These are phyloP conservation scores for Enteromius unitaeniatus DNA, from an alignment of 2,797 vertebrate genomes.

Conservation along the genomic window DNA sequence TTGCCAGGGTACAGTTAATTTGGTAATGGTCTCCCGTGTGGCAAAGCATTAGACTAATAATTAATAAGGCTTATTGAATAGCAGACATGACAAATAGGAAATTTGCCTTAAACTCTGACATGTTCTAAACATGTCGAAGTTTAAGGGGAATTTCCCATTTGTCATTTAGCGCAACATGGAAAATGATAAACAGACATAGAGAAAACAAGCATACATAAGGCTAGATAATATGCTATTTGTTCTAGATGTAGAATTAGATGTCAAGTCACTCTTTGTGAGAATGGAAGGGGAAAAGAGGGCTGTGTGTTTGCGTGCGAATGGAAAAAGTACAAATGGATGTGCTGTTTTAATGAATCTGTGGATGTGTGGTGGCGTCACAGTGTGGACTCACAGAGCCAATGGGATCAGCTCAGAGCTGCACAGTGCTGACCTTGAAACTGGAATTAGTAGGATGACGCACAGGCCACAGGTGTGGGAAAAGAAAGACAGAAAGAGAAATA, in stretches of 20 bases:
- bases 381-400: constrained; percentile 60
- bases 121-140: not conserved
- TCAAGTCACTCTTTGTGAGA: constrained; percentile 33
- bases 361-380: constrained; percentile 59
- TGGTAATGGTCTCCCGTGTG: constrained; percentile 55
- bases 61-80: constrained; percentile 56
- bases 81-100: constrained; percentile 53
- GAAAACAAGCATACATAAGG: not conserved
- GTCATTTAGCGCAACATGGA: no score
- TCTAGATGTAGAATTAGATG: constrained; percentile 23
- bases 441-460: constrained; percentile 60
- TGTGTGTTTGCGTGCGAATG: constrained; percentile 18
- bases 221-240: not conserved
- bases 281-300: constrained; percentile 1
- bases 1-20: constrained; percentile 57
- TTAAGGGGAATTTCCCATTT: no score
- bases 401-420: constrained; percentile 58
- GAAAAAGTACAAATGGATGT: constrained; percentile 45
- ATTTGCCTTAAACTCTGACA: constrained; percentile 31
- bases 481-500: constrained; percentile 40
- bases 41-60: constrained; percentile 51
- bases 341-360: constrained; percentile 57
- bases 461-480: constrained; percentile 54
- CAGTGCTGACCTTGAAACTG: constrained; percentile 59
- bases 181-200: no score